These are phyloP conservation scores for Creontiades dilutus DNA, from an alignment of 2,888 invertebrate species.

Conservation along the genomic window DNA sequence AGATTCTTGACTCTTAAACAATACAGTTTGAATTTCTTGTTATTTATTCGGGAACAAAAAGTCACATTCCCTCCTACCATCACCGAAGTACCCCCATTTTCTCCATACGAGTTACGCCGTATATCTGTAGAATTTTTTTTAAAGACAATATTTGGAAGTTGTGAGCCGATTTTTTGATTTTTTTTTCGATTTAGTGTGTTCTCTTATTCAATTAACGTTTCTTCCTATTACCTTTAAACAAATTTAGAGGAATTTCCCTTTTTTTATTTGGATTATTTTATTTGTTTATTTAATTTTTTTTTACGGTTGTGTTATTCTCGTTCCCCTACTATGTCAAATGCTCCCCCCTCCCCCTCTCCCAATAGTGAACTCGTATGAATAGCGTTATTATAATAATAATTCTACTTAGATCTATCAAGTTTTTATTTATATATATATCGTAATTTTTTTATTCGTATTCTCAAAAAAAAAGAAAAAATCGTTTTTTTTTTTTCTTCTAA, in stretches of 20 bases:
- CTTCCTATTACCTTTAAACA: neutral
- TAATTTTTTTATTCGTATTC: slow-evolving; percentile 61
- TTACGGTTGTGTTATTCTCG: neutral
- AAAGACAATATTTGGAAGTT: neutral
- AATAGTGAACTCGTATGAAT: slow-evolving; percentile 63
- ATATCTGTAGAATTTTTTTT: neutral
- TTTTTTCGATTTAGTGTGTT: neutral
- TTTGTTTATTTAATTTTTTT: neutral
- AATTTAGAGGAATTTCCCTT: slow-evolving; percentile 3
- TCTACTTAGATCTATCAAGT: slow-evolving; percentile 67
- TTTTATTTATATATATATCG: slow-evolving; percentile 70
- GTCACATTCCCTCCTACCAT: slow-evolving; percentile 25
- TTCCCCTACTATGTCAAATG: neutral
- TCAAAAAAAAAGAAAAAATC: neutral
- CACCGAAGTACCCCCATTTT: slow-evolving; percentile 16
- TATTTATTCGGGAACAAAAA: slow-evolving; percentile 36
- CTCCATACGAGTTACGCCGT: neutral
- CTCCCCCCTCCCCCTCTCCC: neutral
- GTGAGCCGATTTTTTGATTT: neutral
- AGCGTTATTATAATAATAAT: slow-evolving; percentile 53
- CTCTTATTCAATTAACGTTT: neutral
- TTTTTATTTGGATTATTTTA: neutral
- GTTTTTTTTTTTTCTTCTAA: neutral
- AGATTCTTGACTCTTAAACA: slow-evolving; percentile 2
- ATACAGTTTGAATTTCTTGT: slow-evolving; percentile 17